A percentile compares a stretch with the other conserved stretches of the same genome.
These are phyloP conservation scores for Macroramphosus scolopax DNA, from an alignment of 2,797 vertebrate genomes.

Conservation along the genomic window DNA sequence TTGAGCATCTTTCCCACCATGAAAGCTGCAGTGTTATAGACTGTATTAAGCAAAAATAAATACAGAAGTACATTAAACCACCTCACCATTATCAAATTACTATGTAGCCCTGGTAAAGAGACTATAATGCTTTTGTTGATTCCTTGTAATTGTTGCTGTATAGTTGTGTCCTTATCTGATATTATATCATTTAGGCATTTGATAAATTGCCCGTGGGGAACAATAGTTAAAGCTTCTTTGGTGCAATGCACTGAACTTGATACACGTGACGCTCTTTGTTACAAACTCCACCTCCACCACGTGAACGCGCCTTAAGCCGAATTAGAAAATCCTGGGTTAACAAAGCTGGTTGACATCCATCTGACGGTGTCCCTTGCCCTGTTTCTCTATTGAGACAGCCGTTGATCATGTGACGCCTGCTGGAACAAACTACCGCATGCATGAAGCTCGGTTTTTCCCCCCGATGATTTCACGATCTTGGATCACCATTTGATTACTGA, in stretches of 20 bases:
- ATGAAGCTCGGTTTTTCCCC: conserved; percentile 6
- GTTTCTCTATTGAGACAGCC: not conserved
- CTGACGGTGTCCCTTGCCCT: not conserved
- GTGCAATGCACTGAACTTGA: not conserved
- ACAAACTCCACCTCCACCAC: conserved; percentile 51
- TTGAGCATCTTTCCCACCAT: too few relatives aligned
- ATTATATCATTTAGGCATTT: too few relatives aligned
- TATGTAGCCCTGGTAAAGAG: too few relatives aligned
- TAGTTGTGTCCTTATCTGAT: too few relatives aligned
- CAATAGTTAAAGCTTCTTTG: too few relatives aligned
- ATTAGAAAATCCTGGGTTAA: conserved; percentile 74
- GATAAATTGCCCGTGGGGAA: too few relatives aligned
- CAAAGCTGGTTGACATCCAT: conserved; percentile 54
- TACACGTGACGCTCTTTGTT: conserved; percentile 20
- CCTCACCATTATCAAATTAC: too few relatives aligned
- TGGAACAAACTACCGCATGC: not conserved
- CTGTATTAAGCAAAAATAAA: too few relatives aligned
- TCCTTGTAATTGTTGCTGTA: too few relatives aligned
- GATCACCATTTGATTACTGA: conserved; percentile 61
- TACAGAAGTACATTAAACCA: too few relatives aligned
- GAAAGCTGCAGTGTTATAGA: too few relatives aligned
- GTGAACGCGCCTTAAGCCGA: conserved; percentile 70
- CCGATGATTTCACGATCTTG: not conserved
- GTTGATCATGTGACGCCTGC: not conserved
- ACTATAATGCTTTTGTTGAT: too few relatives aligned